Conservation (phyloP, 2,888 invertebrate species). For the Drosophila rellima region DNA sequence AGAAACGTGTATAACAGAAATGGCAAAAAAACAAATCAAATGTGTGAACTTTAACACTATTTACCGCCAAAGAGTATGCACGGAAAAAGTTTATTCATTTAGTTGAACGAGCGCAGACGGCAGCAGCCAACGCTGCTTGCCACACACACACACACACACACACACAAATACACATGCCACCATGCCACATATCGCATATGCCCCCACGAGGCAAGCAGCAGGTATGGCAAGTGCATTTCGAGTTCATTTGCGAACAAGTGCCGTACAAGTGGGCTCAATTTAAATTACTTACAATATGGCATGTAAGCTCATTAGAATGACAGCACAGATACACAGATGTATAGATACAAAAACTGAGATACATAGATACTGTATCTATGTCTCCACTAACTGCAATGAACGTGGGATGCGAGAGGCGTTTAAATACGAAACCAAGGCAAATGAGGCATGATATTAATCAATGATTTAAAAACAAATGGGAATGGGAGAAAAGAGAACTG, state of each 20-base stretch:
- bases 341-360: constrained; percentile 17
- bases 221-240: constrained; percentile 53
- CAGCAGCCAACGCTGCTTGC: constrained; percentile 45
- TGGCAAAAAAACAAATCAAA: constrained; percentile 70
- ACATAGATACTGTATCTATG: constrained; percentile 7
- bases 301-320: constrained; percentile 69
- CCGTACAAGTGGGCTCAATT: constrained; percentile 63
- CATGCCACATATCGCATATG: not conserved
- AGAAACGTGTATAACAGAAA: constrained; percentile 47
- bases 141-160: constrained; percentile 14
- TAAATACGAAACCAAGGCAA: constrained; percentile 27
- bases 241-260: constrained; percentile 66
- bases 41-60: constrained; percentile 82
- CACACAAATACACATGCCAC: constrained; percentile 5
- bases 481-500: constrained; percentile 15
- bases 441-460: constrained; percentile 60
- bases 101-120: constrained; percentile 76
- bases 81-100: constrained; percentile 79
- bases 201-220: not conserved
- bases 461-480: constrained; percentile 48
- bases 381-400: constrained; percentile 30
- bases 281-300: constrained; percentile 68
- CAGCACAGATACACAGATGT: constrained; percentile 31
- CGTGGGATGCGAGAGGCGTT: constrained; percentile 16
- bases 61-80: constrained; percentile 80